Evolutionary conservation across 2,113 vertebrate species (phyloP).

Genomic region (Phalacrocorax carbo): DNA sequence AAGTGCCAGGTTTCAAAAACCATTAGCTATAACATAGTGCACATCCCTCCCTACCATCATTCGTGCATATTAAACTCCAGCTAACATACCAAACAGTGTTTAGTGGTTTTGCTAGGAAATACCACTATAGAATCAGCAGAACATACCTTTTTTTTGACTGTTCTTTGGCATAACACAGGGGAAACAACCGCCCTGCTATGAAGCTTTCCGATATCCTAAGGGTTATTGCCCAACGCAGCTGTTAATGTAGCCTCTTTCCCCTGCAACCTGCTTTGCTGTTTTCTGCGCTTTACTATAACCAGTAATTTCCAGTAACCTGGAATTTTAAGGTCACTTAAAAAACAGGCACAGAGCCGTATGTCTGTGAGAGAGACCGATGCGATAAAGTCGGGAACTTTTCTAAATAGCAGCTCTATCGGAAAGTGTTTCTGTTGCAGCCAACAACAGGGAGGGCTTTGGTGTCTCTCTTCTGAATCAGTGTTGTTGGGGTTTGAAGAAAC

Average conservation of each 20-base stretch:
- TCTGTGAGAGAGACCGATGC: background rate
- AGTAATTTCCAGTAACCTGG: background rate
- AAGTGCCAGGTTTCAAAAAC: background rate
- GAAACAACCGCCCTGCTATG: background rate
- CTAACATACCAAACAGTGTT: background rate
- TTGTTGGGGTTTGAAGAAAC: background rate
- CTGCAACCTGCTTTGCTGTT: background rate
- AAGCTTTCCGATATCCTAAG: background rate
- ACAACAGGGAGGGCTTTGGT: background rate
- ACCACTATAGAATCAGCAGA: background rate
- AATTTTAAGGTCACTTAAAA: background rate
- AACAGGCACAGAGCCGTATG: background rate
- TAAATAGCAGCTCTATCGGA: background rate
- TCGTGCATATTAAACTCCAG: background rate
- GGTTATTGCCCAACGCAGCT: background rate
- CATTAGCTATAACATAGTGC: background rate
- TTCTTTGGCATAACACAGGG: background rate
- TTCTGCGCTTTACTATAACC: background rate
- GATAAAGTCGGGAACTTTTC: background rate
- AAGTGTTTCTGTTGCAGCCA: background rate
- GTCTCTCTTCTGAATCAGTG: background rate
- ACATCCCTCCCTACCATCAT: background rate
- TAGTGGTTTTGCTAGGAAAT: slow-evolving; percentile 38
- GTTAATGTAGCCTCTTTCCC: background rate
- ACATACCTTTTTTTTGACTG: background rate